Percentiles rank a stretch among this genome's conserved stretches.
phyloP scores from a whole-genome alignment of 2,113 vertebrate species.

The Cinclus mexicanus region DNA sequence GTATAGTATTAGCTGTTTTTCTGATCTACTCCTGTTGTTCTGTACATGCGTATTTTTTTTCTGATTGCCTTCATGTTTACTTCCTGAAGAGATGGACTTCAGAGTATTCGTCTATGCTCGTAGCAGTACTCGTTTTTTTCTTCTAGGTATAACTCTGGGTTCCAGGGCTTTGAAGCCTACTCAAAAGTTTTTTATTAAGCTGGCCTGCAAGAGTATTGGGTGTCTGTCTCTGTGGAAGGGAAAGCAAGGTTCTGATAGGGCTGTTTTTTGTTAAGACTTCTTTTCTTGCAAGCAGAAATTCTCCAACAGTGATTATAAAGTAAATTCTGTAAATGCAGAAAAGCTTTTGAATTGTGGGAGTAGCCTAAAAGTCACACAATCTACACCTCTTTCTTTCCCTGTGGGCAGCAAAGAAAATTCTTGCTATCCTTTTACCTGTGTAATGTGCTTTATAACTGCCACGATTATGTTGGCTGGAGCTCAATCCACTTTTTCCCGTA shows the following conservation, averaged over 20 bases:
- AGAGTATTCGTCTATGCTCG: fast-evolving
- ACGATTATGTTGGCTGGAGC: neutral
- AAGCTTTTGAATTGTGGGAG: neutral
- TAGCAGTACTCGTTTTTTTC: neutral
- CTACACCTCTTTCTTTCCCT: neutral
- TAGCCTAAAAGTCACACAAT: neutral
- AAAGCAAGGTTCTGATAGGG: neutral
- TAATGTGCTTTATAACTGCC: neutral
- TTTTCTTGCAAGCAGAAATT: neutral
- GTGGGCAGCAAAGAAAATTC: neutral
- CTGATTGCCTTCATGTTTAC: neutral
- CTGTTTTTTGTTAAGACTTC: neutral
- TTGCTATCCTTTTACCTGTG: neutral
- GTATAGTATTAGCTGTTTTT: neutral
- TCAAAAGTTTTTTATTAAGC: neutral
- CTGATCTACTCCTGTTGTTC: neutral
- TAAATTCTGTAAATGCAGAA: neutral
- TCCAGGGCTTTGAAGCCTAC: neutral
- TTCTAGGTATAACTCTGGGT: neutral
- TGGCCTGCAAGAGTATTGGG: neutral
- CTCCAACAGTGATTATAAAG: neutral
- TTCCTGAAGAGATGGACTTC: neutral
- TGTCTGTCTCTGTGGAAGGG: neutral
- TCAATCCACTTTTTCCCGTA: neutral
- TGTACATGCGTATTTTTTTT: neutral